Evolutionary conservation across 30 jellyfish, hydroid and myxozoan genomes (phyloP).

Genomic region (Aurelia aurita): DNA sequence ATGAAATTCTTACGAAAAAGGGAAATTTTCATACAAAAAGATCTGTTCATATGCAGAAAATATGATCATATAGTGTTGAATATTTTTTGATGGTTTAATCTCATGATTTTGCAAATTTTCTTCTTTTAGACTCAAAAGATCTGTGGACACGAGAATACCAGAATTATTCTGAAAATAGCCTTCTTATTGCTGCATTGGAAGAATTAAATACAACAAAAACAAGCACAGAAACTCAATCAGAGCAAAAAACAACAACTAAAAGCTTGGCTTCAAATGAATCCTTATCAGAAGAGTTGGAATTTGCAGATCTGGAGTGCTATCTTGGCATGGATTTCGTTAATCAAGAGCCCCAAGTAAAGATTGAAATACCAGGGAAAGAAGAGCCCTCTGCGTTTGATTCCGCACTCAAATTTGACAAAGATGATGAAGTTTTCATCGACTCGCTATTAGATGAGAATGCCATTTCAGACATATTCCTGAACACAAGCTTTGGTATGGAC

Average conservation of each 20-base stretch:
- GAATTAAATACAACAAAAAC: conserved; percentile 31
- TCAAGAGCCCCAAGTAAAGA: neutral
- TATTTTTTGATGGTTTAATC: no score
- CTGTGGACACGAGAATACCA: conserved; percentile 5
- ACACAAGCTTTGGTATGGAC: neutral
- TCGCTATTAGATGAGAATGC: neutral
- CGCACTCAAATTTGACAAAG: neutral
- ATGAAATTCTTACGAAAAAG: neutral
- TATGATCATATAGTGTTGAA: no score
- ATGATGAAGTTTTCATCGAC: conserved; percentile 9
- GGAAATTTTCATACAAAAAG: neutral
- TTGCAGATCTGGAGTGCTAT: neutral
- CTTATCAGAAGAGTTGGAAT: neutral
- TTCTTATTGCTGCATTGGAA: conserved; percentile 33
- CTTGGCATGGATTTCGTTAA: neutral
- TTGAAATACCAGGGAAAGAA: neutral
- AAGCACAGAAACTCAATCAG: neutral
- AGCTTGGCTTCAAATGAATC: neutral
- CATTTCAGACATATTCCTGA: neutral
- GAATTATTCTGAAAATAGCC: conserved; percentile 44
- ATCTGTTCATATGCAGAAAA: no score
- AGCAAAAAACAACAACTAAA: conserved; percentile 14
- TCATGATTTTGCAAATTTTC: no score
- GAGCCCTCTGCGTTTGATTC: neutral
- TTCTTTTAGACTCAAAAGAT: neutral